Evolutionary conservation across 1,140 invertebrate species (phyloP).

Genomic region (Trigoniulus corallinus): DNA sequence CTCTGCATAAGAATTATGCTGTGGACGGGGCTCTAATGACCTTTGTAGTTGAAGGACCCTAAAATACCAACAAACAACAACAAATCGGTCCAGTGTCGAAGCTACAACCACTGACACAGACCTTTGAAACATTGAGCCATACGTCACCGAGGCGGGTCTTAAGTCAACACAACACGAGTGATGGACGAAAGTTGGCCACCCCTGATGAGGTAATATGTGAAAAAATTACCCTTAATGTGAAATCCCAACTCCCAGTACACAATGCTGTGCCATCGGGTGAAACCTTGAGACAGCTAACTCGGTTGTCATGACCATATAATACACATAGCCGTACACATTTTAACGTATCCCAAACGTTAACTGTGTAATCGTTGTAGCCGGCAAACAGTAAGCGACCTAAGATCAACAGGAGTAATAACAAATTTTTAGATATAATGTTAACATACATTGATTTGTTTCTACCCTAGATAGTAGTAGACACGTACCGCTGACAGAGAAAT

Average conservation of each 20-base stretch:
- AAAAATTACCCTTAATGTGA: conserved; percentile 77
- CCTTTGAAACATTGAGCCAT: too few species aligned
- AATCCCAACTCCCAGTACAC: conserved; percentile 96
- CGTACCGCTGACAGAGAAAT: conserved; percentile 87
- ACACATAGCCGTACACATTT: conserved; percentile 81
- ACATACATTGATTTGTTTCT: not conserved
- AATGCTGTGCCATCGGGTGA: conserved; percentile 96
- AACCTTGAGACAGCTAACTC: conserved; percentile 83
- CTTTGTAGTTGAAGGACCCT: too few species aligned
- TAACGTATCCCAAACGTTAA: conserved; percentile 96
- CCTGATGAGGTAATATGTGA: too few species aligned
- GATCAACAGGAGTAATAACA: conserved; percentile 9
- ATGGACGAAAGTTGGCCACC: too few species aligned
- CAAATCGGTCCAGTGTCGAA: too few species aligned
- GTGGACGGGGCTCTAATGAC: too few species aligned
- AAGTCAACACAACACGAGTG: too few species aligned
- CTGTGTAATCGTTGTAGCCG: conserved; percentile 97
- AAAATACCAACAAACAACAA: too few species aligned
- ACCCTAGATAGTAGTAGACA: conserved; percentile 7
- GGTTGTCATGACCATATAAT: conserved; percentile 94
- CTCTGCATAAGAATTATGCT: too few species aligned
- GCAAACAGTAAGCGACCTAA: conserved; percentile 84
- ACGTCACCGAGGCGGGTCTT: too few species aligned
- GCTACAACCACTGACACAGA: too few species aligned
- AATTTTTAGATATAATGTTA: not conserved